Evolutionary conservation across 2,797 vertebrate genomes (phyloP).

Genomic region (Neosilurus hyrtlii): DNA sequence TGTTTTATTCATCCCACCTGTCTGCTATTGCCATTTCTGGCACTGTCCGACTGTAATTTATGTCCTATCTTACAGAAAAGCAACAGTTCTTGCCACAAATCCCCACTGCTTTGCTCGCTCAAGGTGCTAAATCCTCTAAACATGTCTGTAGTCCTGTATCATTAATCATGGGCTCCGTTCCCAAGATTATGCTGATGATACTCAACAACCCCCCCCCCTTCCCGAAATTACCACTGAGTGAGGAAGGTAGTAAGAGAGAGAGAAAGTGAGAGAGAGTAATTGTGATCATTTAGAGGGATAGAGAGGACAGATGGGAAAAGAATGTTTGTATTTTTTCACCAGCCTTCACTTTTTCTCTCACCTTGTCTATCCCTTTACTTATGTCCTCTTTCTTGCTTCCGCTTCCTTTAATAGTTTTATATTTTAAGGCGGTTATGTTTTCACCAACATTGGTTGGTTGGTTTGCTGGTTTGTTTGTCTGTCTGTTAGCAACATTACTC

Average conservation of each 20-base stretch:
- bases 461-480: no score
- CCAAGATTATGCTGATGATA: background rate
- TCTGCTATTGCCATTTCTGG: background rate
- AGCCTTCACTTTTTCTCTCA: conserved; percentile 15
- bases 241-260: no score
- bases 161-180: background rate
- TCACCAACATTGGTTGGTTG: no score
- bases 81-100: background rate
- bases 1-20: background rate
- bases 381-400: background rate
- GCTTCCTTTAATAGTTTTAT: no score
- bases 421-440: no score
- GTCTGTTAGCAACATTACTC: no score
- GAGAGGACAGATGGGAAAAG: background rate
- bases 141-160: background rate
- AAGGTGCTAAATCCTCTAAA: background rate
- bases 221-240: background rate
- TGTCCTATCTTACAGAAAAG: background rate
- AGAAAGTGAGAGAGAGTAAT: background rate
- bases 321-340: background rate
- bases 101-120: background rate
- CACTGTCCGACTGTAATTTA: background rate
- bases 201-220: no score
- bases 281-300: background rate
- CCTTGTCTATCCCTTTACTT: conserved; percentile 1